A percentile compares a stretch with the other conserved stretches of the same genome.
These are phyloP conservation scores for Cetoscarus ocellatus DNA, from an alignment of 2,797 vertebrate genomes.

Conservation along the genomic window DNA sequence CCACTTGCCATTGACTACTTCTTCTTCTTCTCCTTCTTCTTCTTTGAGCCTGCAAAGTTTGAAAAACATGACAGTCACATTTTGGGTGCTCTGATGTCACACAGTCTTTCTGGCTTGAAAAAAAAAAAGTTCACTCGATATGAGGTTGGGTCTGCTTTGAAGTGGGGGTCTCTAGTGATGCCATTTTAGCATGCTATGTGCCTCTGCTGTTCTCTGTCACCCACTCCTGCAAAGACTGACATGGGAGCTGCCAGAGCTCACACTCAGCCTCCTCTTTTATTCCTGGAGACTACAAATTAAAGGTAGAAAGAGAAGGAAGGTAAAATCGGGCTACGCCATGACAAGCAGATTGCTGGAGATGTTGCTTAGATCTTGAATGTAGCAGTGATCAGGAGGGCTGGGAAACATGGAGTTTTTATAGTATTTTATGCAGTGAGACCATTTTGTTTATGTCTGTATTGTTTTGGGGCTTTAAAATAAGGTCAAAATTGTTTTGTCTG, in stretches of 20 bases:
- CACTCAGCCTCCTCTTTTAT: constrained; percentile 71
- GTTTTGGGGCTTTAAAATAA: too few species aligned
- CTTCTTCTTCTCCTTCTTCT: neutral
- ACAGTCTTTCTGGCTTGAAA: constrained; percentile 80
- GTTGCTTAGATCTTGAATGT: constrained; percentile 39
- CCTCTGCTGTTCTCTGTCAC: constrained; percentile 81
- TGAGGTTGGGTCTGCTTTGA: constrained; percentile 84
- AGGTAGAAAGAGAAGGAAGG: constrained; percentile 55
- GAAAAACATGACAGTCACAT: constrained; percentile 85
- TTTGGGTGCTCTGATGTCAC: constrained; percentile 84
- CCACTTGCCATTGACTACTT: constrained; percentile 60
- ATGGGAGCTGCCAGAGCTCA: constrained; percentile 78
- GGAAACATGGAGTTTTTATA: too few species aligned
- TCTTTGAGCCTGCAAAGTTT: constrained; percentile 73
- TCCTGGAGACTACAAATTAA: constrained; percentile 80
- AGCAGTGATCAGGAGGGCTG: constrained; percentile 1
- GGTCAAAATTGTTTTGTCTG: too few species aligned
- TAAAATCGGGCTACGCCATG: constrained; percentile 69
- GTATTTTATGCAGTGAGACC: too few species aligned
- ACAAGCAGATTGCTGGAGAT: constrained; percentile 62
- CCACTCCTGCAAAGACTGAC: constrained; percentile 78
- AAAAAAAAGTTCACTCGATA: constrained; percentile 77
- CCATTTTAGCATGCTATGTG: constrained; percentile 81
- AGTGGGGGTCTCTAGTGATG: constrained; percentile 82
- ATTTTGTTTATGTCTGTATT: too few species aligned